A percentile compares a stretch with the other conserved stretches of the same genome.
Conservation (phyloP, 2,113 vertebrate genomes). For the Oreocharis arfaki region DNA sequence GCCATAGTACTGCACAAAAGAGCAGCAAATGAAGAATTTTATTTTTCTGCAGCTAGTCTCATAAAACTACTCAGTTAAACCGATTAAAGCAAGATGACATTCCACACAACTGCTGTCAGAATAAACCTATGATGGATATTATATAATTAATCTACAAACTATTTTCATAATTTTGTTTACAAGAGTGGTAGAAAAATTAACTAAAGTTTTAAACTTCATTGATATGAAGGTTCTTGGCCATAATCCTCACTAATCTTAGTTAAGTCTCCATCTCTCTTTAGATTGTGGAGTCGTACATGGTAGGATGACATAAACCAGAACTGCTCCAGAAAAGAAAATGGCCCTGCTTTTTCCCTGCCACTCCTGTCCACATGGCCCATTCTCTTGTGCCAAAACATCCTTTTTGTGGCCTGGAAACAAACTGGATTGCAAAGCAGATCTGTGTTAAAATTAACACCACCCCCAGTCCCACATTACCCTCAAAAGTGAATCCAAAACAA, state of each 20-base stretch:
- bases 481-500: background rate
- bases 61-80: background rate
- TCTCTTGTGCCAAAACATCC: background rate
- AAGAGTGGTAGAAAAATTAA: background rate
- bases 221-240: background rate
- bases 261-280: background rate
- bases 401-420: background rate
- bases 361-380: background rate
- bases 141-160: background rate
- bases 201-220: background rate
- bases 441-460: background rate
- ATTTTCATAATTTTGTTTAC: background rate
- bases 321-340: background rate
- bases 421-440: background rate
- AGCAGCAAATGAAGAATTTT: background rate
- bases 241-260: background rate
- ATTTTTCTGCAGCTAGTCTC: background rate
- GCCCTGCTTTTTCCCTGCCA: background rate
- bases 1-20: constrained; percentile 13
- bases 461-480: background rate
- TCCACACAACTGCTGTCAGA: background rate
- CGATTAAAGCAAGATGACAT: background rate
- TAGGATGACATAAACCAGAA: background rate
- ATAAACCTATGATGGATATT: background rate
- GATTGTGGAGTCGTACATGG: background rate